These are phyloP conservation scores for Phaenicophaeus curvirostris DNA, from an alignment of 2,797 vertebrate species.

Conservation along the genomic window DNA sequence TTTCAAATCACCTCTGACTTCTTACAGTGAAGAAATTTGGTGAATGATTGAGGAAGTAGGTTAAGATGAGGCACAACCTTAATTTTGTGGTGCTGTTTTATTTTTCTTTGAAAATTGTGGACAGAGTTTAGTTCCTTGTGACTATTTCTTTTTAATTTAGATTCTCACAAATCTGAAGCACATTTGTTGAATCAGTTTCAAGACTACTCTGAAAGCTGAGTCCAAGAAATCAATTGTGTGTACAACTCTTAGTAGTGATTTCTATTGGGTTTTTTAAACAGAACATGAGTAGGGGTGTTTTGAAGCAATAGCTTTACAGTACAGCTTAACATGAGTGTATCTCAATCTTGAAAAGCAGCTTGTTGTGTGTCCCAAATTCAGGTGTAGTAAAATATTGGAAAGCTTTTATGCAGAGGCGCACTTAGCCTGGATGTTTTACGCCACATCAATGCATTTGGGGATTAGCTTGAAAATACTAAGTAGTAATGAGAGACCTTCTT, in stretches of 20 bases:
- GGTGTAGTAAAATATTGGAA: background rate
- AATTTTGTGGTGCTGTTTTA: background rate
- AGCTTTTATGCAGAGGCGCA: background rate
- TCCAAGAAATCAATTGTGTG: background rate
- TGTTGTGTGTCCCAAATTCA: fast-evolving
- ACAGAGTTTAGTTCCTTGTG: background rate
- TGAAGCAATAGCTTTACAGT: background rate
- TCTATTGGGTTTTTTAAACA: background rate
- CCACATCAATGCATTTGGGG: background rate
- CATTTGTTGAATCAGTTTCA: background rate
- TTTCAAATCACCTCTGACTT: background rate
- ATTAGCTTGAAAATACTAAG: background rate
- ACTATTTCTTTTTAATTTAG: background rate
- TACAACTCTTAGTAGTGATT: background rate
- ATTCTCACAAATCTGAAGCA: background rate
- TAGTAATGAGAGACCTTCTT: background rate
- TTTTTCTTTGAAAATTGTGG: background rate
- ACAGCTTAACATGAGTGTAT: background rate
- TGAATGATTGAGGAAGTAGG: background rate
- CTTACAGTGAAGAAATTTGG: background rate
- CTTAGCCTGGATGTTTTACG: fast-evolving
- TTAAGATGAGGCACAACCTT: background rate
- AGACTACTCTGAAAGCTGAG: background rate
- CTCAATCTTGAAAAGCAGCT: background rate
- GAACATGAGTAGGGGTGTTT: background rate